Evolutionary conservation across 1,140 invertebrate species (phyloP).

Genomic region (Cheumatopsyche charites): DNA sequence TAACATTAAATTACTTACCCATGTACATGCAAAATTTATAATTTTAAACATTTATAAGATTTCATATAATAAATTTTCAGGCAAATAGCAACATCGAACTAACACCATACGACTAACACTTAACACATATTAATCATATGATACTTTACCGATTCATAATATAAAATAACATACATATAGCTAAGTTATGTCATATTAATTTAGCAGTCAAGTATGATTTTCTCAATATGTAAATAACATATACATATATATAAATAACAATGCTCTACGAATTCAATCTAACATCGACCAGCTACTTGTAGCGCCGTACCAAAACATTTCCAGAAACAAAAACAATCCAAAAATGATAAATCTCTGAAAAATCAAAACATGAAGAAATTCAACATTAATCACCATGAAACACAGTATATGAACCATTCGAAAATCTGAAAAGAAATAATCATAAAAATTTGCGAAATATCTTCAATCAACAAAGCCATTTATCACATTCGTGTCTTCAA

Average conservation of each 20-base stretch:
- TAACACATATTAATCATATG: conserved; percentile 4
- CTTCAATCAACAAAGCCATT: neutral
- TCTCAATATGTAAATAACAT: conserved; percentile 18
- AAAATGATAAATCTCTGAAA: conserved; percentile 42
- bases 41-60: too few species aligned
- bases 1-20: too few species aligned
- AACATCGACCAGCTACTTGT: conserved; percentile 41
- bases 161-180: neutral
- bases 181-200: conserved; percentile 7
- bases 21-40: too few species aligned
- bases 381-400: conserved; percentile 32
- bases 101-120: neutral
- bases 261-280: conserved; percentile 32
- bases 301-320: conserved; percentile 40
- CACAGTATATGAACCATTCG: conserved; percentile 34
- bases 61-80: too few species aligned
- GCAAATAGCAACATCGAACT: too few species aligned
- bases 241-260: conserved; percentile 22
- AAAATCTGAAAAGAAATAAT: conserved; percentile 42
- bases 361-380: conserved; percentile 35
- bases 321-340: conserved; percentile 42
- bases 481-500: too few species aligned
- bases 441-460: conserved; percentile 5
- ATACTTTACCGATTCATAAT: conserved; percentile 37
- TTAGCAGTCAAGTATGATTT: conserved; percentile 11